Evolutionary conservation across 2,888 invertebrate genomes (phyloP).

Genomic region (Eristalinus aeneus): DNA sequence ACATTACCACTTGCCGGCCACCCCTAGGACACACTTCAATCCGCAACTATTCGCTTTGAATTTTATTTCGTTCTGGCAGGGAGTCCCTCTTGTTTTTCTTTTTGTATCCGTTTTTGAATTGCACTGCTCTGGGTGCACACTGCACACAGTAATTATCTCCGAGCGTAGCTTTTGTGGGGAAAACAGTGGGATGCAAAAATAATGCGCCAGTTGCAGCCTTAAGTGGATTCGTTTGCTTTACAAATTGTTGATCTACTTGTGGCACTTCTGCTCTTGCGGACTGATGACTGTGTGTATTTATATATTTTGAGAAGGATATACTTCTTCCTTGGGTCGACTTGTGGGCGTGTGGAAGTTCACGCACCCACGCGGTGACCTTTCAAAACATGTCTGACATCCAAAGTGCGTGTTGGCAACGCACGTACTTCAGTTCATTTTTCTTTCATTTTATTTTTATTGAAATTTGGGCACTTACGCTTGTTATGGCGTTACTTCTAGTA

Average conservation of each 20-base stretch:
- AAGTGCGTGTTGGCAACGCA: neutral
- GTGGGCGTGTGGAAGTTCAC: neutral
- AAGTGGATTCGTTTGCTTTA: neutral
- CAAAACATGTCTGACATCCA: neutral
- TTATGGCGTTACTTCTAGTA: neutral
- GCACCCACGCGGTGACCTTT: neutral
- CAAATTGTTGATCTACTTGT: neutral
- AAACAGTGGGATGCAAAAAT: constrained; percentile 42
- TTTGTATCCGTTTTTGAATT: constrained; percentile 57
- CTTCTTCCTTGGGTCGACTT: neutral
- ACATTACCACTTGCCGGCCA: constrained; percentile 55
- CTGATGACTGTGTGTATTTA: too few relatives aligned
- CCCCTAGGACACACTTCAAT: constrained; percentile 66
- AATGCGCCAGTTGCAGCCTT: neutral
- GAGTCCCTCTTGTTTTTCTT: neutral
- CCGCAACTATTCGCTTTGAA: constrained; percentile 63
- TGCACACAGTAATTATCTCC: constrained; percentile 63
- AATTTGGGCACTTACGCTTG: neutral
- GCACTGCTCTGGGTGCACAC: constrained; percentile 68
- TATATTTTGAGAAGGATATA: neutral
- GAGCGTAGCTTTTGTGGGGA: constrained; percentile 9
- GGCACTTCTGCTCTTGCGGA: neutral
- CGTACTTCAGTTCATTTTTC: neutral
- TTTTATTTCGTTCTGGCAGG: constrained; percentile 30
- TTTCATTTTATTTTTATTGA: neutral